Percentiles rank a stretch among this genome's conserved stretches.
phyloP scores from a whole-genome alignment of 2,888 invertebrate species.

The Phytoseiulus persimilis region DNA sequence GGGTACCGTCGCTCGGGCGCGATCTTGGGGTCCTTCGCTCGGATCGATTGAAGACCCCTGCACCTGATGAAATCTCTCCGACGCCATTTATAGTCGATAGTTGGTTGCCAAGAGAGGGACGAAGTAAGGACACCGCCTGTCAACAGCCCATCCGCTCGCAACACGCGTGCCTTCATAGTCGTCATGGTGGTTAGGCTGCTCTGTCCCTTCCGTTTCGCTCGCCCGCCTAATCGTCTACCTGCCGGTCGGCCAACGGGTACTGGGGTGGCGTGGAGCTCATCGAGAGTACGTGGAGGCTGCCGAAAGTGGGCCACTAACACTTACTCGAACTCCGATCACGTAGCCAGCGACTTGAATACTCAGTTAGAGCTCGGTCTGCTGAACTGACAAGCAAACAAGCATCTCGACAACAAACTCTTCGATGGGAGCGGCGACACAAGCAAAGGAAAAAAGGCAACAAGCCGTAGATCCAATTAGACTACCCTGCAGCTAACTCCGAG shows the following conservation, averaged over 20 bases:
- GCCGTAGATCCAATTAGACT: background rate
- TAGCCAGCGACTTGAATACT: background rate
- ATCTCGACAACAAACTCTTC: background rate
- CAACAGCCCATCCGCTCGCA: background rate
- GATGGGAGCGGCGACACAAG: background rate
- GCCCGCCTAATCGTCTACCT: too few species aligned
- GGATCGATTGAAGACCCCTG: background rate
- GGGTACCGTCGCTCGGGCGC: too few species aligned
- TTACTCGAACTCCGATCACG: background rate
- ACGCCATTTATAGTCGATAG: background rate
- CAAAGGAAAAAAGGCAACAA: background rate
- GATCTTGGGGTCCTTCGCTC: background rate
- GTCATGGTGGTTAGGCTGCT: background rate
- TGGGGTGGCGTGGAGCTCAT: background rate
- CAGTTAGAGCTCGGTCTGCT: background rate
- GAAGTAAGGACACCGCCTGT: background rate
- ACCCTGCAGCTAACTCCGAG: background rate
- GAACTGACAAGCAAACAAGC: background rate
- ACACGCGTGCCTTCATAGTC: background rate
- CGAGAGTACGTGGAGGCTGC: background rate
- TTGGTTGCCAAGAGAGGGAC: background rate
- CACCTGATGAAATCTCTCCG: background rate
- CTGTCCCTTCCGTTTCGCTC: background rate
- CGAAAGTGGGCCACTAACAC: background rate
- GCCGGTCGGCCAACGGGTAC: background rate